A percentile compares a stretch with the other conserved stretches of the same genome.
Evolutionary conservation across 2,888 invertebrate genomes (phyloP).

Genomic region (Creontiades dilutus): DNA sequence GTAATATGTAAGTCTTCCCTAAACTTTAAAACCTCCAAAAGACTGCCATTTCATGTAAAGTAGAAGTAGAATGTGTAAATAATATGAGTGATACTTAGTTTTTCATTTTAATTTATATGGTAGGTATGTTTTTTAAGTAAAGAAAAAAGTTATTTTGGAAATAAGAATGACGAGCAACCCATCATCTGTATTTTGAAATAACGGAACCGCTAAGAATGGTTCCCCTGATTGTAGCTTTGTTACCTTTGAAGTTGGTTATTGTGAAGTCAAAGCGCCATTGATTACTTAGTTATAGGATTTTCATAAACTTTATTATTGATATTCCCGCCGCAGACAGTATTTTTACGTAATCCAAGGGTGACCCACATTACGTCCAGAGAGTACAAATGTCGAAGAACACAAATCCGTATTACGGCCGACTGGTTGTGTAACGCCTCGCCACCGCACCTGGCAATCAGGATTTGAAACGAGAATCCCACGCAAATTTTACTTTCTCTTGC

Average conservation of each 20-base stretch:
- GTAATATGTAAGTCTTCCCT: not conserved
- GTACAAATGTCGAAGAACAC: slow-evolving; percentile 41
- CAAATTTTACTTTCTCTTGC: slow-evolving; percentile 41
- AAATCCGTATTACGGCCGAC: not conserved
- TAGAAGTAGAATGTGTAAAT: slow-evolving; percentile 59
- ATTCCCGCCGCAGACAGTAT: slow-evolving; percentile 1
- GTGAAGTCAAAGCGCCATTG: not conserved
- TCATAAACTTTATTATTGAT: not conserved
- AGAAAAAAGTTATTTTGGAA: no score
- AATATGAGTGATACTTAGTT: slow-evolving; percentile 30
- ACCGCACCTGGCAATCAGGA: not conserved
- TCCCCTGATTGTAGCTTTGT: not conserved
- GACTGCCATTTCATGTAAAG: slow-evolving; percentile 69
- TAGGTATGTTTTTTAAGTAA: not conserved
- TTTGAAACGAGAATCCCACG: not conserved
- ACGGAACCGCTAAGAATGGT: not conserved
- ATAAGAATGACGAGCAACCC: not conserved
- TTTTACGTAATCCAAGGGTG: not conserved
- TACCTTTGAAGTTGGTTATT: not conserved
- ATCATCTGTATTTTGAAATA: not conserved
- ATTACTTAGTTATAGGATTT: not conserved
- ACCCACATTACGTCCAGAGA: not conserved
- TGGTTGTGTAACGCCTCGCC: slow-evolving; percentile 23
- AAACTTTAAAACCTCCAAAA: slow-evolving; percentile 64
- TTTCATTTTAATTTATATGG: slow-evolving; percentile 21